Base-by-base conservation (phyloP, 2,113 vertebrate species). In the Urocolius indicus region DNA sequence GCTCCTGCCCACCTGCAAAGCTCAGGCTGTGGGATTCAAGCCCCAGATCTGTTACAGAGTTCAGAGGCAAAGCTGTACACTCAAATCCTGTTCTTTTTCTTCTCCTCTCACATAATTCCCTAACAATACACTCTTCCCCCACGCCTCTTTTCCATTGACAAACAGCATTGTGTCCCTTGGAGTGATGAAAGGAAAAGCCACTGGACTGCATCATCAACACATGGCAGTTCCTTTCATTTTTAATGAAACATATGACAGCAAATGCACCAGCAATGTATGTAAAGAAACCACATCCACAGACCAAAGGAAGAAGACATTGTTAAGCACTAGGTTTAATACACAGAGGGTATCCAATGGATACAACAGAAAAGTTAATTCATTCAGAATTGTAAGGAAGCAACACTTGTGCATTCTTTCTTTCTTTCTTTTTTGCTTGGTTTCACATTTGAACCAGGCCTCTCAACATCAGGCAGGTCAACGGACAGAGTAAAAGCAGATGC, bases 331-430 rank as follows among this genome's bases (percentile, higher is more conserved):
- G 58, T 95, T 97, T 96, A 93, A 95, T 95, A 91, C 81, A 94
- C 91, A 93, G 84, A 3, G 3, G 82, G 94, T 95, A 95, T 96
- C 93, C 95, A 94, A 94, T 5, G 93, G 96, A 95, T 95, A 97
- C 91, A 92, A 96, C 87, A 80, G 81, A 93, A 92, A 94, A 95
- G 77, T 93, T 89, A 94, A 95, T 95, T 93, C 94, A 59, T 94
- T 96, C 92, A 92, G 96, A 96, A 95, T 93, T 92, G 92, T 94
- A 95, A 92, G 93, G 88, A 88, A 96, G 76, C 90, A 89, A 91
- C 77, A 80, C 43, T 93, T 95, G 95, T 87, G 85, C 79, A 91
- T 95, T 73, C n/a, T 72, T 74, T 49, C 38, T 41, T 45, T 19
- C 3, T n/a, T 88, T n/a, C n/a, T 85, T 94, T 91, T 96, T 95